These are phyloP conservation scores for Morone chrysops DNA, from an alignment of 2,113 vertebrate species.

Conservation along the genomic window DNA sequence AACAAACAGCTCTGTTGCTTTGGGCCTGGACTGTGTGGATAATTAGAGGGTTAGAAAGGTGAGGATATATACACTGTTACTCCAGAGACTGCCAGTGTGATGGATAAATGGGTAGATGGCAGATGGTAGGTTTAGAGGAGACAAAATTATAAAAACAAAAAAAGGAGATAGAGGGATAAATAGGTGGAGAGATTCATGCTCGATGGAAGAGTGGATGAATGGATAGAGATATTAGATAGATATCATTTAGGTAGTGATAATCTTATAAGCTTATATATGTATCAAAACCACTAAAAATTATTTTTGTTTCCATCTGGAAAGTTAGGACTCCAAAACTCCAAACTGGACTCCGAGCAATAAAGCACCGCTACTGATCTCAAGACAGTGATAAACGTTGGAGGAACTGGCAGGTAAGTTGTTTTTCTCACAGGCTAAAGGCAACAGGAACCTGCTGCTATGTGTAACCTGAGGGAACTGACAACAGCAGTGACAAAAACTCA, in stretches of 20 bases:
- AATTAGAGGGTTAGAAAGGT: slow-evolving; percentile 49
- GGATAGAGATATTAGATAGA: not conserved
- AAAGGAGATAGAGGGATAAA: not conserved
- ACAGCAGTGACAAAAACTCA: not conserved
- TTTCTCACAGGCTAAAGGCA: not conserved
- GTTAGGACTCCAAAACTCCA: not conserved
- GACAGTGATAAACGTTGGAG: not conserved
- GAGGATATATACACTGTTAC: slow-evolving; percentile 39
- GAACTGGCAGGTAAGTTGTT: slow-evolving; percentile 1
- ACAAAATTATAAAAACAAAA: slow-evolving; percentile 12
- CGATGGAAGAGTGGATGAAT: not conserved
- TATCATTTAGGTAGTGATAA: not conserved
- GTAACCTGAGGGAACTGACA: slow-evolving; percentile 1
- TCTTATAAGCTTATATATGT: not conserved
- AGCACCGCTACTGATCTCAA: not conserved
- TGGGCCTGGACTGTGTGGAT: slow-evolving; percentile 36
- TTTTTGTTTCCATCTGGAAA: not conserved
- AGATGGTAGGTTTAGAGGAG: slow-evolving; percentile 36
- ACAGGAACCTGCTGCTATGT: slow-evolving; percentile 25
- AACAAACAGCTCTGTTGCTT: slow-evolving; percentile 35
- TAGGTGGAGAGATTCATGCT: slow-evolving; percentile 10
- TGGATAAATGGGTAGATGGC: slow-evolving; percentile 45
- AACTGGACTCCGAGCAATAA: not conserved
- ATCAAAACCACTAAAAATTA: not conserved
- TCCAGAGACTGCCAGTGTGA: slow-evolving; percentile 36